Conservation (phyloP, 2,888 invertebrate species). For the Neoascia interrupta region DNA sequence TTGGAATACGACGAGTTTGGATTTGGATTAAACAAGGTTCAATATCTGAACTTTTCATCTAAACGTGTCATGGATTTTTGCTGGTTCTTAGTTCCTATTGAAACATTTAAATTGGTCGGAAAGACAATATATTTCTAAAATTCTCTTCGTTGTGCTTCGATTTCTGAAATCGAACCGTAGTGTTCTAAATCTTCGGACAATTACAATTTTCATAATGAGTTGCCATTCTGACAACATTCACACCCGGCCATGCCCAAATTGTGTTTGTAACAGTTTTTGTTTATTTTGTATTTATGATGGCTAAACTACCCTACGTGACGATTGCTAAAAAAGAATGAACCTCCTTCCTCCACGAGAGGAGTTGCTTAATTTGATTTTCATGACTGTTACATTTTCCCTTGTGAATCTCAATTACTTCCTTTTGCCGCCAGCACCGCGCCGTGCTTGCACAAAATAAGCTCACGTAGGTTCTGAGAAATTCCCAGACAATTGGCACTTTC, state of each 20-base stretch:
- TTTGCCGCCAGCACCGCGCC: not conserved
- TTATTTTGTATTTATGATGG: constrained; percentile 17
- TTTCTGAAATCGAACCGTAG: too few species aligned
- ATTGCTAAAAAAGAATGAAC: constrained; percentile 3
- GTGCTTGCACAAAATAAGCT: constrained; percentile 20
- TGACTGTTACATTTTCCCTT: constrained; percentile 19
- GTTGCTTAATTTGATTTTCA: constrained; percentile 44
- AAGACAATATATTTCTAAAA: too few species aligned
- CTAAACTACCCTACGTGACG: constrained; percentile 34
- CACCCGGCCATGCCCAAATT: not conserved
- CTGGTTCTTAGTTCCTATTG: too few species aligned
- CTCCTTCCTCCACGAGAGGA: not conserved
- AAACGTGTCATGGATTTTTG: too few species aligned
- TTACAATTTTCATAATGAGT: too few species aligned
- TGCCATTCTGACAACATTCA: too few species aligned
- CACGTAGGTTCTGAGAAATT: constrained; percentile 16
- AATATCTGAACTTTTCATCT: too few species aligned
- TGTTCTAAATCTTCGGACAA: too few species aligned
- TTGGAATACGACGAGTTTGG: too few species aligned
- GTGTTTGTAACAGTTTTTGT: not conserved
- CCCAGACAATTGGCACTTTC: constrained; percentile 35
- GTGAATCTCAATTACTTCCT: constrained; percentile 25
- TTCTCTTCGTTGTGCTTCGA: too few species aligned
- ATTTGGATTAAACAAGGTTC: too few species aligned
- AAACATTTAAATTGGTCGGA: too few species aligned